Evolutionary conservation across 2,888 invertebrate genomes (phyloP), one percentile per base, ranked within the genome.

Genomic region (Andricus curvator): DNA sequence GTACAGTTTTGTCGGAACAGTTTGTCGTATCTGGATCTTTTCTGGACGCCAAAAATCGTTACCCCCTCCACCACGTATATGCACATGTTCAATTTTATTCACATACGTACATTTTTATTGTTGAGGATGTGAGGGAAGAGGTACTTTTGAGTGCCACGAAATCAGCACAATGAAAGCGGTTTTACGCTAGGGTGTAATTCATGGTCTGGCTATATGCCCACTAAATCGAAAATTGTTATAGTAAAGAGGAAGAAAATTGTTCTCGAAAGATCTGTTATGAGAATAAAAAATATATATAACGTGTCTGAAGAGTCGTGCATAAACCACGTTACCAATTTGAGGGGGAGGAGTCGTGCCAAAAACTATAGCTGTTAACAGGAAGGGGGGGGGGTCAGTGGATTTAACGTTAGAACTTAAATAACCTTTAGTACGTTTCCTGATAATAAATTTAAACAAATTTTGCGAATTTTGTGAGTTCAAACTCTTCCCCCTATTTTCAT

Each of bases 1-100:
- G 67, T 70, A 77, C 64, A 79, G 78, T 83, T 83, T 84, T 78
- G 80, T 78, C 83, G 78, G 22, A 56, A 78, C 68, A 83, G 80
- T 85, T 85, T 84, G 80, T 84, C 76, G 77, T 79, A 66, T 78
- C 76, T 74, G 48, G 48, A 66, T 62, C 77, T 33, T 78, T 48
- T 70, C 80, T 80, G 78, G 77, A 48, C 82, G 62, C 64, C 48
- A 25, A 41, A 33, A 41, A 74, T 80, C 60, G 78, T 79, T 82
- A 33, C 56, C 56, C 68, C 33, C 33, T 79, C 48, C 74, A 29
- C 41, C 20, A 80, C 80, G 78, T 78, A 51, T 67, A 77, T 80
- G 68, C 77, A 78, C 79, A 80, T 79, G 79, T 82, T 70, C 78
- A 51, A 41, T 81, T 70, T 41, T 82, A 80, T 78, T 79, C 48